Base-by-base conservation (phyloP, 2,113 vertebrate species). In the Cryptotis parvus region DNA sequence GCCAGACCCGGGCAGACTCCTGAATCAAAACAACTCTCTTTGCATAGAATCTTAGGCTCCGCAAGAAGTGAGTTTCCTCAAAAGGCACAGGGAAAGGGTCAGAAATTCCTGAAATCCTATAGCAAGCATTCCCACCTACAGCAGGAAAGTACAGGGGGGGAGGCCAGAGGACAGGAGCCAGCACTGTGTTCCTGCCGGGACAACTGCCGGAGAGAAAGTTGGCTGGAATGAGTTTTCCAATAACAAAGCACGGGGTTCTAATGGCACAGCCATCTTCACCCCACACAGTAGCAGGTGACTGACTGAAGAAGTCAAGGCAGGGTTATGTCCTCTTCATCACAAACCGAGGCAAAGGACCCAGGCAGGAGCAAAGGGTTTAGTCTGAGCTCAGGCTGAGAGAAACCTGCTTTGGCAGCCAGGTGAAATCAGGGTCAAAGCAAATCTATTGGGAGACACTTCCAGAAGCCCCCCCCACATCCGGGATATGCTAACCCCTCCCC, bases 201-300 rank as follows among this genome's bases (percentile, higher is more conserved):
- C 49, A 1, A 69, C 9, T 15, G 0, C 58, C 27, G 0, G 72
- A 8, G 16, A 79, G 90, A 96, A 96, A 96, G 94, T 96, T 96
- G 88, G n/a, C 37, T 4, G 77, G 84, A 91, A 87, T 49, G 96
- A 97, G 96, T 98, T 97, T 91, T 91, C 92, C 39, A 2, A 68
- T 77, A 89, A 96, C 94, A 80, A 22, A 61, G 55, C 92, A 69
- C 82, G 39, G 68, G 22, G 63, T 7, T 61, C 20, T 16, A 27
- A 37, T 77, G 68, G 31, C 95, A 37, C 82, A 80, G 94, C 94
- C 97, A 78, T 79, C 66, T 91, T 84, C 78, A 58, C 74, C 84
- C 1, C 12, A 58, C 77, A 0, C 1, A 92, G 65, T 2, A 77
- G 94, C 96, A 93, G 91, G 84, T 68, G 94, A 33, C 31, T 3